These are phyloP conservation scores for Cheirogaleus major DNA, from an alignment of 2,797 vertebrate genomes.

Conservation along the genomic window DNA sequence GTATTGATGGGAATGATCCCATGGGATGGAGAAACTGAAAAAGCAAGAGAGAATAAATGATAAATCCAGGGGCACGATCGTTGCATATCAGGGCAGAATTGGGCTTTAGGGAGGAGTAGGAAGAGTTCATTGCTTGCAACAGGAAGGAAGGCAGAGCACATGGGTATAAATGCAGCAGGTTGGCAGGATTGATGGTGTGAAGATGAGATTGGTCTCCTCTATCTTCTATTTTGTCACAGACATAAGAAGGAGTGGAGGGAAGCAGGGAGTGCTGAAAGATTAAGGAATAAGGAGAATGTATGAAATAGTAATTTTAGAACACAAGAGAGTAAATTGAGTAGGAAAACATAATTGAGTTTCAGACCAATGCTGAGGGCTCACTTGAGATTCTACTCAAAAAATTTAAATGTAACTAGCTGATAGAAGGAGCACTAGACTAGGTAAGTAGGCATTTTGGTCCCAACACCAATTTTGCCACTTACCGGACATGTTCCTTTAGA, in stretches of 20 bases:
- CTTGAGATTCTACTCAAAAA: neutral
- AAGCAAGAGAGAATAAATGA: neutral
- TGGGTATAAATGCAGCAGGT: accelerated
- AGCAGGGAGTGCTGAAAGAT: neutral
- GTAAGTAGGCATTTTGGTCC: neutral
- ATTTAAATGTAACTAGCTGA: neutral
- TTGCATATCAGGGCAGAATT: accelerated
- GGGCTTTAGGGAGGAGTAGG: no score
- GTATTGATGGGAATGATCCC: neutral
- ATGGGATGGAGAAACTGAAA: neutral
- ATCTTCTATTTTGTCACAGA: neutral
- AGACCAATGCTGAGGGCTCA: neutral
- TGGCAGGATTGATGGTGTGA: neutral
- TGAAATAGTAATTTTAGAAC: neutral
- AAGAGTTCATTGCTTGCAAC: neutral
- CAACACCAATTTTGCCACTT: neutral
- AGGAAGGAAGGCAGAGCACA: neutral
- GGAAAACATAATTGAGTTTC: neutral
- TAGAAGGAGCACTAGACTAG: neutral
- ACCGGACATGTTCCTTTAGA: neutral
- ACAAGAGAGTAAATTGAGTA: neutral
- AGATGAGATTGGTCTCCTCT: neutral
- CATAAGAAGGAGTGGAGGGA: neutral
- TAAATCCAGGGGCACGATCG: neutral
- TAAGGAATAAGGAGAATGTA: neutral